These are phyloP conservation scores for Harlomillsia oculata DNA, from an alignment of 1,140 invertebrate species.

Conservation along the genomic window DNA sequence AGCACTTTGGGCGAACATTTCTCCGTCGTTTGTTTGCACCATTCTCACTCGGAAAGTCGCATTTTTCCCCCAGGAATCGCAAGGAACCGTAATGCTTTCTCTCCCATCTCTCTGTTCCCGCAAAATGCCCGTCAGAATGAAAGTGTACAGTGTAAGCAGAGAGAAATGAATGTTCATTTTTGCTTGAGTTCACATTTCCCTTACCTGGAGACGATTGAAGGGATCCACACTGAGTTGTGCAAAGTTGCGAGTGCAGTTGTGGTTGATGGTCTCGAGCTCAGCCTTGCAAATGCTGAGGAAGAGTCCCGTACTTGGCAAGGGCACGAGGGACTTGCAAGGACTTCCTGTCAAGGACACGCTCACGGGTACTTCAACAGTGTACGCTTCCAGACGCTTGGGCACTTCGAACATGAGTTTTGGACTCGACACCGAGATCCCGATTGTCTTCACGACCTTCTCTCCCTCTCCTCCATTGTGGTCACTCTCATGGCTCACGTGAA, in stretches of 20 bases:
- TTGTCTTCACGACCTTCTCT: background rate
- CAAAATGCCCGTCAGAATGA: background rate
- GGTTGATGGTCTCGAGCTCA: background rate
- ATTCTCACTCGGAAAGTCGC: constrained; percentile 22
- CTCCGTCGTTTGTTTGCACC: background rate
- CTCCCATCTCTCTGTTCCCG: constrained; percentile 19
- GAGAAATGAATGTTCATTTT: background rate
- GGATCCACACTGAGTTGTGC: constrained; percentile 17
- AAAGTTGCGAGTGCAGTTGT: constrained; percentile 19
- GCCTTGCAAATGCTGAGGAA: constrained; percentile 17
- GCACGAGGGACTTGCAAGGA: constrained; percentile 21
- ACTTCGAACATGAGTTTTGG: constrained; percentile 32
- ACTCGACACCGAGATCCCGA: background rate
- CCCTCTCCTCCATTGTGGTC: too few species aligned
- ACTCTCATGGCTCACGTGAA: background rate
- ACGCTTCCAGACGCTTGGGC: constrained; percentile 26
- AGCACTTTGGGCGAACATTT: constrained; percentile 27
- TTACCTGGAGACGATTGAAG: constrained; percentile 18
- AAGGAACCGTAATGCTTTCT: constrained; percentile 11
- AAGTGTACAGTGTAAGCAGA: background rate
- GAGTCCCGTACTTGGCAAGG: constrained; percentile 23
- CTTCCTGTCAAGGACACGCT: constrained; percentile 27
- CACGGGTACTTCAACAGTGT: constrained; percentile 22
- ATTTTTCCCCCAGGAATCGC: constrained; percentile 27
- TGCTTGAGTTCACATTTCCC: background rate